Conservation (phyloP, 2,797 vertebrate species). For the Potorous gilbertii region DNA sequence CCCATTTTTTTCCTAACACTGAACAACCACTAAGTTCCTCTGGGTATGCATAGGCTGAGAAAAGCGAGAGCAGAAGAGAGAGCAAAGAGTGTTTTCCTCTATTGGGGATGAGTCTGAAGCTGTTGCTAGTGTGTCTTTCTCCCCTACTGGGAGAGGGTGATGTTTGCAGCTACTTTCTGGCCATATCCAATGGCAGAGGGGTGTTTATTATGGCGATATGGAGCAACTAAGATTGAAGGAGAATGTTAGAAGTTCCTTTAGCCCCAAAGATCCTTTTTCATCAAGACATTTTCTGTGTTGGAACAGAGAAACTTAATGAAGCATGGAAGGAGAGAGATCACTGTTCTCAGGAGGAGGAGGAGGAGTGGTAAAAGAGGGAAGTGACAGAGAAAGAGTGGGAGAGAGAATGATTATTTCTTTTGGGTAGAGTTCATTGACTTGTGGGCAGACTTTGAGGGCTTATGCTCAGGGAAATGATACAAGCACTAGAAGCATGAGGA, state of each 20-base stretch:
- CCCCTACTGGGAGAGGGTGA: not conserved
- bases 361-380: not conserved
- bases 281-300: not conserved
- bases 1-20: not conserved
- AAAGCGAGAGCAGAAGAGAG: too few relatives aligned
- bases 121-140: not conserved
- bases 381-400: not conserved
- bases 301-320: not conserved
- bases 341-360: not conserved
- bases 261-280: not conserved
- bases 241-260: not conserved
- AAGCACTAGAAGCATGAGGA: not conserved
- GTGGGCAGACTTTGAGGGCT: not conserved
- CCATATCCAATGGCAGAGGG: not conserved
- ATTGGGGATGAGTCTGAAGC: not conserved
- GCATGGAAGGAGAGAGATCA: not conserved
- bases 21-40: not conserved
- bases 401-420: not conserved
- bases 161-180: not conserved
- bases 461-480: not conserved
- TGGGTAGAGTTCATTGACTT: not conserved
- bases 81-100: not conserved
- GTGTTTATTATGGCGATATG: not conserved
- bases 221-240: not conserved
- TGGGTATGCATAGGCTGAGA: not conserved